Percentiles rank a stretch among this genome's conserved stretches.
These are phyloP conservation scores for Limnothrissa miodon DNA, from an alignment of 2,113 vertebrate species.

Conservation along the genomic window DNA sequence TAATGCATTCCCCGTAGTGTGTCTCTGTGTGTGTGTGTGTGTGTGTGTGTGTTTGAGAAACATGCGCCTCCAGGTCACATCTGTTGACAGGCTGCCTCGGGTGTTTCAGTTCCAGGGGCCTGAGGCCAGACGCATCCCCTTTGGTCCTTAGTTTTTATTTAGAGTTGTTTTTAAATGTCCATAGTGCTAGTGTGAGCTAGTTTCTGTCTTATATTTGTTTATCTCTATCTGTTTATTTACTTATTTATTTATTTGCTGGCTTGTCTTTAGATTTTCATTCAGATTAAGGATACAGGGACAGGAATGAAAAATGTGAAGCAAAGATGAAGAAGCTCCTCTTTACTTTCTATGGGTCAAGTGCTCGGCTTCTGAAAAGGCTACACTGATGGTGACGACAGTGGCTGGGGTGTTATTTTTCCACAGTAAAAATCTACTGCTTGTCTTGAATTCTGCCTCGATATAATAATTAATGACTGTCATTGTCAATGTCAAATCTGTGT, in stretches of 20 bases:
- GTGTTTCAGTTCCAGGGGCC: background rate
- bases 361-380: background rate
- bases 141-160: background rate
- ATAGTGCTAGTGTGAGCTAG: background rate
- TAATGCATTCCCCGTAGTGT: slow-evolving; percentile 14
- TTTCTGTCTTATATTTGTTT: too few species aligned
- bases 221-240: too few species aligned
- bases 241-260: too few species aligned
- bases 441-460: background rate
- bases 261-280: too few species aligned
- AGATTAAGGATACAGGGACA: background rate
- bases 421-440: background rate
- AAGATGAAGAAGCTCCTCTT: background rate
- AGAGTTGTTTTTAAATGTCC: background rate
- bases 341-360: background rate
- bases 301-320: background rate
- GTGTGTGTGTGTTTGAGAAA: slow-evolving; percentile 4
- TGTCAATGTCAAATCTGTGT: background rate
- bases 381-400: background rate
- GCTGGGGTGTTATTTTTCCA: background rate
- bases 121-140: background rate
- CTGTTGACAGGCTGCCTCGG: background rate
- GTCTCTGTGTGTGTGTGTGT: background rate
- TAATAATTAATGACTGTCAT: background rate
- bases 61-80: slow-evolving; percentile 11